These are phyloP conservation scores for Pitta sordida DNA, from an alignment of 2,113 vertebrate genomes.

Conservation along the genomic window DNA sequence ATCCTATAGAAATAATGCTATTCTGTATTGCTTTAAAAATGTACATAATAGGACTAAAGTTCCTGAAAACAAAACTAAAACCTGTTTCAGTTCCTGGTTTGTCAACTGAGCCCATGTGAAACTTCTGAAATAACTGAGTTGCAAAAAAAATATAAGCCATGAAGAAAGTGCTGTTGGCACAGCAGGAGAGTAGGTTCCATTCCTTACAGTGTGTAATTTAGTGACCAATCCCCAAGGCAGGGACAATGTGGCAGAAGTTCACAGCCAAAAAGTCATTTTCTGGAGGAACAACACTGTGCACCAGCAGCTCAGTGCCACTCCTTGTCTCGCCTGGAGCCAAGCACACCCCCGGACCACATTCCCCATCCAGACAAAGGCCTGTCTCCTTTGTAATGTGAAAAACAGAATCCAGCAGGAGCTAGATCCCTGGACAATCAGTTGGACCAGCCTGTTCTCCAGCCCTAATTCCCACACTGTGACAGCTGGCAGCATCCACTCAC, in stretches of 20 bases:
- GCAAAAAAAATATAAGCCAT: neutral
- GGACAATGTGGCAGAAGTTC: neutral
- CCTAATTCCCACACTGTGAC: no score
- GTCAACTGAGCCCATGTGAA: neutral
- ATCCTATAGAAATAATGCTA: neutral
- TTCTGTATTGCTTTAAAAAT: neutral
- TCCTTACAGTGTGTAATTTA: neutral
- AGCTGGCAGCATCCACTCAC: neutral
- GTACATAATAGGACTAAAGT: neutral
- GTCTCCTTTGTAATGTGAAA: neutral
- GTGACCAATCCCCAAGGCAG: neutral
- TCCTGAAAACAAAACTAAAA: neutral
- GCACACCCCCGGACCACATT: neutral
- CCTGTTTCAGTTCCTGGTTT: neutral
- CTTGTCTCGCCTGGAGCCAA: neutral
- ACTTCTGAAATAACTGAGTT: neutral
- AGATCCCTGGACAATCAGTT: neutral
- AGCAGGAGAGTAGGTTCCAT: neutral
- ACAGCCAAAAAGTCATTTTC: neutral
- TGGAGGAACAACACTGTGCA: neutral
- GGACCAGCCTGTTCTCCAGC: neutral
- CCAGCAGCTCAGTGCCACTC: neutral
- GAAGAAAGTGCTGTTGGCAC: neutral
- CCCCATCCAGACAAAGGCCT: neutral
- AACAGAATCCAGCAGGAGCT: neutral